Percentiles rank a stretch among this genome's conserved stretches.
These are phyloP conservation scores for Uropsilus gracilis DNA, from an alignment of 2,113 vertebrate genomes.

Conservation along the genomic window DNA sequence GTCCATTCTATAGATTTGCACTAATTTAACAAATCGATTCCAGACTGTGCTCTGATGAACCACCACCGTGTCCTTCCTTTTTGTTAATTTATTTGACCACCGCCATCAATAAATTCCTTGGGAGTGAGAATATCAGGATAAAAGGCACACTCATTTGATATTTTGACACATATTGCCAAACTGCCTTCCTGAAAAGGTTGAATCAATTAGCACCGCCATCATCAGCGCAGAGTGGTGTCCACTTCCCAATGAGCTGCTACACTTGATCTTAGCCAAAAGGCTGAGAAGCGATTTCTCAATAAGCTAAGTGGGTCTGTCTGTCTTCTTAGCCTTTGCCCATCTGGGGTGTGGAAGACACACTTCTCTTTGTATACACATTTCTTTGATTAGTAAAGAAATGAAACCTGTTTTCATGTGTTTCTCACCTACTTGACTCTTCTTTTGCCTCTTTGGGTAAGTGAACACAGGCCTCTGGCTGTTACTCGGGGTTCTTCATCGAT, in stretches of 20 bases:
- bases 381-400: neutral
- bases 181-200: conserved; percentile 30
- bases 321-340: conserved; percentile 29
- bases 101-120: neutral
- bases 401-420: neutral
- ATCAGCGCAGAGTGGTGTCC: fast-evolving
- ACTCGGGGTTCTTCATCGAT: neutral
- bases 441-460: neutral
- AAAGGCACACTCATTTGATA: neutral
- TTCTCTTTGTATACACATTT: neutral
- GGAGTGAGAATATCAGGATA: neutral
- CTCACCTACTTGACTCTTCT: neutral
- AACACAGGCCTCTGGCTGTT: no score
- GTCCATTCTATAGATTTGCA: neutral
- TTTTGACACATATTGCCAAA: neutral
- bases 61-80: neutral
- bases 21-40: neutral
- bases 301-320: neutral
- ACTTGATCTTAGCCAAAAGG: no score
- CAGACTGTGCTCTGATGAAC: neutral
- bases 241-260: neutral
- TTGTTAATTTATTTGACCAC: neutral
- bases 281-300: no score
- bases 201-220: neutral
- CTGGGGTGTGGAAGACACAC: neutral